A percentile compares a stretch with the other conserved stretches of the same genome.
phyloP scores from a whole-genome alignment of 2,888 invertebrate species.

The Ornithoptera priamus region DNA sequence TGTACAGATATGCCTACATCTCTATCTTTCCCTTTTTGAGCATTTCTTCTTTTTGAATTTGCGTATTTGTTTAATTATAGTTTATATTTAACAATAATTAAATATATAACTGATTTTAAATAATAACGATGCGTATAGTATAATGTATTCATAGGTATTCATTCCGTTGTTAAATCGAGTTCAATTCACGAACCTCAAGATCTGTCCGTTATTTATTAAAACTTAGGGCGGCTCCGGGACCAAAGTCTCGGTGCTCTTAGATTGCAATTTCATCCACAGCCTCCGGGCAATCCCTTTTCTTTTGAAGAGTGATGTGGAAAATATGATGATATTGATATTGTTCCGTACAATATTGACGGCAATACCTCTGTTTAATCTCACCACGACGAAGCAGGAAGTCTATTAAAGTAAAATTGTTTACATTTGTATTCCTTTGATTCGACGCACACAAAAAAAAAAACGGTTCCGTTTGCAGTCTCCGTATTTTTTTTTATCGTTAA shows the following conservation, averaged over 20 bases:
- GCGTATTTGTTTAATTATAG: no score
- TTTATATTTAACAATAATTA: no score
- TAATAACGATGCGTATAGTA: no score
- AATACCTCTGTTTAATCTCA: conserved; percentile 17
- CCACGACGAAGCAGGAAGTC: conserved; percentile 15
- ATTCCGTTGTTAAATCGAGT: conserved; percentile 6
- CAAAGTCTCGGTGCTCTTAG: conserved; percentile 18
- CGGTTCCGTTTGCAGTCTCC: no score
- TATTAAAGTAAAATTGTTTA: conserved; percentile 14
- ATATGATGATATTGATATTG: conserved; percentile 29
- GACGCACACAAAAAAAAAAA: no score
- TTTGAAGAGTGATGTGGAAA: conserved; percentile 28
- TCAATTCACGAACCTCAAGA: conserved; percentile 7
- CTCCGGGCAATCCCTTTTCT: conserved; percentile 25
- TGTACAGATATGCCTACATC: no score
- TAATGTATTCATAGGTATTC: no score
- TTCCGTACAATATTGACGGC: conserved; percentile 8
- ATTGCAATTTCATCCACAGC: conserved; percentile 28
- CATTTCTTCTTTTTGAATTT: no score
- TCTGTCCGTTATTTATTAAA: conserved; percentile 27
- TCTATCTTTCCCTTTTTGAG: no score
- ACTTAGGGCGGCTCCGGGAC: conserved; percentile 19
- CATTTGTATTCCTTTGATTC: not conserved
- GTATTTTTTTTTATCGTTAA: no score
- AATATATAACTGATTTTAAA: no score